Evolutionary conservation across 2,113 vertebrate species (phyloP).

Genomic region (Microtus pennsylvanicus): DNA sequence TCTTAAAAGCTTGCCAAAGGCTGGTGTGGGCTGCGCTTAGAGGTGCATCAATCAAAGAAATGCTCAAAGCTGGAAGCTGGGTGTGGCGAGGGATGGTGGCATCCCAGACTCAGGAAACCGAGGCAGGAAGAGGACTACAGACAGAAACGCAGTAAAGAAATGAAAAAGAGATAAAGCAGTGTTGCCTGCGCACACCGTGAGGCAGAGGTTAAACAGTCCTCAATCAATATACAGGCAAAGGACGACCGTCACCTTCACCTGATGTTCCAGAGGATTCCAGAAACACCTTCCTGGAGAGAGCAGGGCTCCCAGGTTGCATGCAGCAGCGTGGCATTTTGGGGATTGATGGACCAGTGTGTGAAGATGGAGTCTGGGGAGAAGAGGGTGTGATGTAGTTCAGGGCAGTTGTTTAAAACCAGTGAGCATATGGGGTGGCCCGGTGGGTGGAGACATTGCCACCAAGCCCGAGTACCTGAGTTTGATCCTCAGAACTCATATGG

Average conservation of each 20-base stretch:
- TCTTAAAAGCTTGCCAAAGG: not conserved
- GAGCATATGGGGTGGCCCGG: not conserved
- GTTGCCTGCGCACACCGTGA: not conserved
- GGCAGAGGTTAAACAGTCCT: not conserved
- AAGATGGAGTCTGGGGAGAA: not conserved
- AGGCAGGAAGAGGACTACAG: not conserved
- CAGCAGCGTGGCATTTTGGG: not conserved
- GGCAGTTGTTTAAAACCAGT: not conserved
- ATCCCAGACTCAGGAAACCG: not conserved
- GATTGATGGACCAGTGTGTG: not conserved
- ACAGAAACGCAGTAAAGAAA: not conserved
- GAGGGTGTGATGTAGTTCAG: not conserved
- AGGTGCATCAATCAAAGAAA: not conserved
- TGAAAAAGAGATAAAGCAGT: not conserved
- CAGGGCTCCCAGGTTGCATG: not conserved
- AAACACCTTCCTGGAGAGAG: not conserved
- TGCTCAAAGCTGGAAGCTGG: not conserved
- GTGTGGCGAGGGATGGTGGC: not conserved
- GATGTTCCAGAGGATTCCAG: not conserved
- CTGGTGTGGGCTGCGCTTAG: not conserved
- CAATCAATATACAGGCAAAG: not conserved
- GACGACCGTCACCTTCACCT: not conserved
- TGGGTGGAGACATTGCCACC: not conserved
- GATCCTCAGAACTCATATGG: not conserved
- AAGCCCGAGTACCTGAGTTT: not conserved